Evolutionary conservation across 2,888 invertebrate genomes (phyloP).

Genomic region (Ptilodon capucinus): DNA sequence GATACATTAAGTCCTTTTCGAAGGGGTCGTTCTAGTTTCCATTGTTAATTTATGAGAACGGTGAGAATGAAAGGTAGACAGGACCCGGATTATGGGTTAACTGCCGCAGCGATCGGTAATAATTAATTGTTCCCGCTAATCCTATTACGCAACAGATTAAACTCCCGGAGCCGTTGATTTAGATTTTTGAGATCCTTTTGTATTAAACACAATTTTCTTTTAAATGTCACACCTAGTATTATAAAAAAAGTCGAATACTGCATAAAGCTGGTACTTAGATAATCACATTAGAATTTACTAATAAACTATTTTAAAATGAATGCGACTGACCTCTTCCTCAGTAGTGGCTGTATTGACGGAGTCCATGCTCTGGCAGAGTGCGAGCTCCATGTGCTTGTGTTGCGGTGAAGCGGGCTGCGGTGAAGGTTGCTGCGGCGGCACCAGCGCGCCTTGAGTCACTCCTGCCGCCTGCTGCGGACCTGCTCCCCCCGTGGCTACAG

Average conservation of each 20-base stretch:
- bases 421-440: conserved; percentile 74
- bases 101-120: conserved; percentile 12
- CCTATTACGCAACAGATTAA: conserved; percentile 1
- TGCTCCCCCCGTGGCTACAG: conserved; percentile 67
- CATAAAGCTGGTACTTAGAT: too few species aligned
- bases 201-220: not conserved
- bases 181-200: not conserved
- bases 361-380: conserved; percentile 98
- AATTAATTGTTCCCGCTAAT: conserved; percentile 16
- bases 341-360: conserved; percentile 97
- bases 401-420: conserved; percentile 69
- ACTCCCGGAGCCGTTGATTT: not conserved
- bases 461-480: conserved; percentile 66
- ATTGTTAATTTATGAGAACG: conserved; percentile 43
- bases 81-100: conserved; percentile 30
- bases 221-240: too few species aligned
- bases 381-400: conserved; percentile 83
- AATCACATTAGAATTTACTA: too few species aligned
- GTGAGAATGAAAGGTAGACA: conserved; percentile 29
- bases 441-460: conserved; percentile 69
- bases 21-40: conserved; percentile 44
- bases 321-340: conserved; percentile 97
- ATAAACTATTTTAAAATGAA: too few species aligned
- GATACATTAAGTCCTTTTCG: conserved; percentile 57
- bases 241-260: too few species aligned